Conservation (phyloP, 2,797 vertebrate genomes). For the Jordanella pulchra region DNA sequence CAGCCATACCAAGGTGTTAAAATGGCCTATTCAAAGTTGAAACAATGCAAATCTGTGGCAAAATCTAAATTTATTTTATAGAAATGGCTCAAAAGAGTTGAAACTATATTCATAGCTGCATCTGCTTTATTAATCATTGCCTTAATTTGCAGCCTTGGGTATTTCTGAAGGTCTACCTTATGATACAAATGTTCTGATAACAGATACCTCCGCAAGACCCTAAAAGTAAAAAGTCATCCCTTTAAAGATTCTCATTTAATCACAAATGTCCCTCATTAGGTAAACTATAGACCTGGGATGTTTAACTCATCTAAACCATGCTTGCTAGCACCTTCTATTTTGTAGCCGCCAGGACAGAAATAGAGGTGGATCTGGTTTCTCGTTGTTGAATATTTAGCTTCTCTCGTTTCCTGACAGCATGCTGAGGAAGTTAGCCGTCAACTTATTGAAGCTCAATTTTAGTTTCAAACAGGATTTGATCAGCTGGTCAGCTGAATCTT, state of each 20-base stretch:
- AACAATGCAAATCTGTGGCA: not conserved
- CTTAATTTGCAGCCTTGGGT: not conserved
- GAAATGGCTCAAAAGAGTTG: not conserved
- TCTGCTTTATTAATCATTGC: no score
- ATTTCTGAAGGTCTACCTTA: not conserved
- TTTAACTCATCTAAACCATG: not conserved
- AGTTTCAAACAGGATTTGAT: not conserved
- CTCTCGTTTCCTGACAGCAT: slow-evolving; percentile 2
- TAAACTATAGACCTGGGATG: not conserved
- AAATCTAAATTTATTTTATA: no score
- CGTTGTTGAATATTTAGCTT: not conserved
- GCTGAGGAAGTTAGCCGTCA: not conserved
- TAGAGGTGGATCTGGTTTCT: not conserved
- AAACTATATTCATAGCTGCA: not conserved
- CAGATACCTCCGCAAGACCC: not conserved
- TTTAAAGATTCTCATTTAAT: not conserved
- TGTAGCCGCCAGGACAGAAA: not conserved
- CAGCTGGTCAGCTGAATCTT: not conserved
- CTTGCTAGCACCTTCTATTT: not conserved
- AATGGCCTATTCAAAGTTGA: not conserved
- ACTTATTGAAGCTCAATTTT: not conserved
- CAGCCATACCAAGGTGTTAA: not conserved
- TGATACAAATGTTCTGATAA: not conserved
- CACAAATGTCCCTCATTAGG: not conserved
- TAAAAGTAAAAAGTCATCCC: not conserved